Evolutionary conservation across 2,113 vertebrate genomes (phyloP).

Genomic region (Silurus glanis): DNA sequence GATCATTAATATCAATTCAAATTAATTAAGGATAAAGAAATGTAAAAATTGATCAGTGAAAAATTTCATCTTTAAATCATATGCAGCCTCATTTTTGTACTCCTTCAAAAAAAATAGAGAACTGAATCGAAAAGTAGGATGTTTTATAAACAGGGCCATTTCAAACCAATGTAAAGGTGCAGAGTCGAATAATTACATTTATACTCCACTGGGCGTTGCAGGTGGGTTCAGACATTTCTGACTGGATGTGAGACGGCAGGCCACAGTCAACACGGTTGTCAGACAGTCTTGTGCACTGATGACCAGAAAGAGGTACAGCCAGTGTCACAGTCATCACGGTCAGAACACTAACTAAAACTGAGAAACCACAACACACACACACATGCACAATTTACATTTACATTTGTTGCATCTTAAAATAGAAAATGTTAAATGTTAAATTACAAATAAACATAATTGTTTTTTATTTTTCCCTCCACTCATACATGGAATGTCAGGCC

Average conservation of each 20-base stretch:
- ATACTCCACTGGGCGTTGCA: not conserved
- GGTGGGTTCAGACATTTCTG: not conserved
- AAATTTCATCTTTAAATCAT: too few species aligned
- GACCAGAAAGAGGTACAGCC: not conserved
- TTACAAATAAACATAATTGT: too few species aligned
- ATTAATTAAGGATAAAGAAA: too few species aligned
- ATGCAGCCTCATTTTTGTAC: too few species aligned
- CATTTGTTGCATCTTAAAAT: too few species aligned
- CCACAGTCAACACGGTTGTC: not conserved
- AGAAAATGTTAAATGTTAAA: too few species aligned
- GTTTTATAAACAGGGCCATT: not conserved
- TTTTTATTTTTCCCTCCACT: too few species aligned
- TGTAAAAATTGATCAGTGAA: too few species aligned
- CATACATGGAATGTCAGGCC: too few species aligned
- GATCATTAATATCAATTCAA: too few species aligned
- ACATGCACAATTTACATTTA: not conserved
- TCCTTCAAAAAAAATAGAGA: not conserved
- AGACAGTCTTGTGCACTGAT: not conserved
- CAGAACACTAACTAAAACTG: not conserved
- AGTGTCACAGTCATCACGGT: not conserved
- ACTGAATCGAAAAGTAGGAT: not conserved
- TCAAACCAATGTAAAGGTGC: not conserved
- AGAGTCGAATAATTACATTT: not conserved
- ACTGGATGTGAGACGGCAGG: not conserved
- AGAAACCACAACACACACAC: constrained; percentile 1